phyloP scores from a whole-genome alignment of 2,113 vertebrate genomes.

The Odocoileus virginianus region DNA sequence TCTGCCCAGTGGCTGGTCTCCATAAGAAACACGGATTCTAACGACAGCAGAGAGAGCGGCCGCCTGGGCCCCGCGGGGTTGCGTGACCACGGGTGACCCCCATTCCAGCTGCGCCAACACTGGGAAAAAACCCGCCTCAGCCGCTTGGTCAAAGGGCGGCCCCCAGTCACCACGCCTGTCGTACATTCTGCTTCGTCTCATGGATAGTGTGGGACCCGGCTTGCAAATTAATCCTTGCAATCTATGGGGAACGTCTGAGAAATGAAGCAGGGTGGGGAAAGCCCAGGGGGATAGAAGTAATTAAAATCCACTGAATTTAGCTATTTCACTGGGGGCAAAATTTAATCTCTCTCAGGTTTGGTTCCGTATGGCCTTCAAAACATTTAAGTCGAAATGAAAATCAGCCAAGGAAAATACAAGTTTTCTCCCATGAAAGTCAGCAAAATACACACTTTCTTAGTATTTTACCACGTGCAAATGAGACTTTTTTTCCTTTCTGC shows the following conservation, averaged over 20 bases:
- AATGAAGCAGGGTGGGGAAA: not conserved
- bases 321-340: constrained; percentile 20
- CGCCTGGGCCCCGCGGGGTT: not conserved
- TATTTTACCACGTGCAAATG: not conserved
- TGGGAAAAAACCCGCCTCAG: not conserved
- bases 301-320: constrained; percentile 50
- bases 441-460: not conserved
- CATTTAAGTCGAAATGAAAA: not conserved
- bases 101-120: fast-evolving
- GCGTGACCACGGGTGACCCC: not conserved
- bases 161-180: not conserved
- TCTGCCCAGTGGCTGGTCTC: too few relatives aligned
- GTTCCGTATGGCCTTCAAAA: not conserved
- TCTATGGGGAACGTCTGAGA: not conserved
- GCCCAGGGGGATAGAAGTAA: constrained; percentile 40
- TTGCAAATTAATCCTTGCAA: constrained; percentile 18
- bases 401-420: not conserved
- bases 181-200: not conserved
- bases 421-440: not conserved
- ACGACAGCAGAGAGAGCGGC: fast-evolving
- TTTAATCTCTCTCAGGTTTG: constrained; percentile 17
- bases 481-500: not conserved
- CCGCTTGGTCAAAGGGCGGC: not conserved
- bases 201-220: not conserved
- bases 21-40: not conserved